Conservation (phyloP, 2,888 invertebrate genomes). For the Danaus chrysippus region DNA sequence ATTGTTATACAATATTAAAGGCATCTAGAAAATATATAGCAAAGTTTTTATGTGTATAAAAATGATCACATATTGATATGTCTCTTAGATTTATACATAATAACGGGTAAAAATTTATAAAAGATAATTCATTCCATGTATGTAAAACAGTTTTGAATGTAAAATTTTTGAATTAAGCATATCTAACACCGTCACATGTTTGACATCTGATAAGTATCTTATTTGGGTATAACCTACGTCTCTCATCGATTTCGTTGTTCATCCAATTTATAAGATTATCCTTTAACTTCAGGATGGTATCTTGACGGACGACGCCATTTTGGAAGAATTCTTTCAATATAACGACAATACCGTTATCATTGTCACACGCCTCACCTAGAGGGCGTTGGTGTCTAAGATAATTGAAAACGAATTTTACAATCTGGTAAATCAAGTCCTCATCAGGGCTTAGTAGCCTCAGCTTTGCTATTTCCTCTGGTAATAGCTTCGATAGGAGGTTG, state of each 20-base stretch:
- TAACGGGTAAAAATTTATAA: too few species aligned
- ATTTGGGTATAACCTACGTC: constrained; percentile 46
- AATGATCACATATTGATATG: too few species aligned
- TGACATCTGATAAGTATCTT: constrained; percentile 55
- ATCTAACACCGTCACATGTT: constrained; percentile 56
- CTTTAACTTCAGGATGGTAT: constrained; percentile 57
- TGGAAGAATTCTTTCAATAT: constrained; percentile 68
- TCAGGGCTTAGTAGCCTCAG: constrained; percentile 61
- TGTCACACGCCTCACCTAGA: constrained; percentile 52
- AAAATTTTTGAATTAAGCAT: constrained; percentile 21
- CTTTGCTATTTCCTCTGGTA: constrained; percentile 60
- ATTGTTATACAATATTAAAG: too few species aligned
- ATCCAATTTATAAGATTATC: constrained; percentile 53
- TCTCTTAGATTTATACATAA: too few species aligned
- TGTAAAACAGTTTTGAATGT: too few species aligned
- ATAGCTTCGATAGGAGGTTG: constrained; percentile 54
- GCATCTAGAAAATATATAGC: too few species aligned
- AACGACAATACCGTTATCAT: constrained; percentile 58
- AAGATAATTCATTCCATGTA: too few species aligned
- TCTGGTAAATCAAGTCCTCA: constrained; percentile 62
- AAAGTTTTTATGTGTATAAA: too few species aligned
- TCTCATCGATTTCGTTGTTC: constrained; percentile 46
- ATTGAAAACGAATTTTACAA: constrained; percentile 66
- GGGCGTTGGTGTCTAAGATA: constrained; percentile 64
- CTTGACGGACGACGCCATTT: constrained; percentile 59